Evolutionary conservation across 2,888 invertebrate species (phyloP).

Genomic region (Cheilosia variabilis): DNA sequence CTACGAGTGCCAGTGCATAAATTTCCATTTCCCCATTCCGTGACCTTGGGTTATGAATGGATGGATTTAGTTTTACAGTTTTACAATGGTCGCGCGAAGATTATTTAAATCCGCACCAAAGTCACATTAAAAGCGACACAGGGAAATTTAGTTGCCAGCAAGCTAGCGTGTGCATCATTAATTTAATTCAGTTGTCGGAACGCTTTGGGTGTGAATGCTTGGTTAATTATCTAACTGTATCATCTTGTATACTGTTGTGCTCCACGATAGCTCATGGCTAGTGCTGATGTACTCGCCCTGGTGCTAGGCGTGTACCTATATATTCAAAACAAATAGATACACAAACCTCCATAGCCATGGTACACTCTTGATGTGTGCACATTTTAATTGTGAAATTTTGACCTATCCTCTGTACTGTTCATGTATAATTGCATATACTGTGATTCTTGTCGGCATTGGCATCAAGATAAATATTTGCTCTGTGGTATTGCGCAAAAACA

Average conservation of each 20-base stretch:
- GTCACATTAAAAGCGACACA: constrained; percentile 9
- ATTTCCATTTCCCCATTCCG: constrained; percentile 31
- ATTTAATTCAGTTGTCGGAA: constrained; percentile 59
- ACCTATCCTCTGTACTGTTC: constrained; percentile 1
- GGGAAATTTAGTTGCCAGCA: neutral
- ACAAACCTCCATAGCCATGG: neutral
- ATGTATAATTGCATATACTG: neutral
- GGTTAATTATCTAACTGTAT: constrained; percentile 67
- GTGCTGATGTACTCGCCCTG: constrained; percentile 9
- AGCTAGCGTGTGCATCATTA: constrained; percentile 48
- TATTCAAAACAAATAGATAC: neutral
- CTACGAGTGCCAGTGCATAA: neutral
- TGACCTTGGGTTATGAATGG: constrained; percentile 30
- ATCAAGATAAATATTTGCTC: constrained; percentile 29
- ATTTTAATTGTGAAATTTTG: constrained; percentile 35
- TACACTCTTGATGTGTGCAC: constrained; percentile 17
- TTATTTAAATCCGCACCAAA: constrained; percentile 6
- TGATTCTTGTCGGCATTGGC: constrained; percentile 13
- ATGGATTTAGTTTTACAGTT: neutral
- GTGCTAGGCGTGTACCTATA: neutral
- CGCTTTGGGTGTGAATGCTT: constrained; percentile 46
- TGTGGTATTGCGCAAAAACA: constrained; percentile 13
- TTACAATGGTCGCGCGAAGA: constrained; percentile 17
- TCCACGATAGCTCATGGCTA: constrained; percentile 5
- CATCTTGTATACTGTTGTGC: constrained; percentile 37